Base-by-base conservation (phyloP, 2,113 vertebrate species). In the Malurus alboscapulatus region DNA sequence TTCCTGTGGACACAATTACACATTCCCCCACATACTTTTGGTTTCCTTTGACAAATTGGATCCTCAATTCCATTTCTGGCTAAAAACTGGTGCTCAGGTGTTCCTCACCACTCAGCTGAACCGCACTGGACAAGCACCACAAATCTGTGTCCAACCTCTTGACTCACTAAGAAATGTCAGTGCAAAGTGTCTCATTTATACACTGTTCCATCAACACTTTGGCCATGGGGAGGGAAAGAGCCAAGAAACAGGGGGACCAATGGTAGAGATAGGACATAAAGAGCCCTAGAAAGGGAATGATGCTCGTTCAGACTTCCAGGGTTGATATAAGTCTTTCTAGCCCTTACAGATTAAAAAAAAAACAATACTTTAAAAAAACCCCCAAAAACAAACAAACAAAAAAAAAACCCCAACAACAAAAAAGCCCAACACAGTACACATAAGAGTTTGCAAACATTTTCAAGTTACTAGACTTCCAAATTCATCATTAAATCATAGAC, bases 1-100 rank as follows among this genome's bases (percentile, higher is more conserved):
- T 25, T 67, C 19, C 10, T 38, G 1, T 17, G 30, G 47, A 38
- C 36, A 76, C 25, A 32, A 42, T 4, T 34, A 25, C 2, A 1
- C 12, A 50, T 84, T 25, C 18, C 20, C 14, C 18, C 3, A 11
- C 0, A 1, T 32, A 44, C 3, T 40, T 48, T 48, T 22, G 47
- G 47, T 21, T 48, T 48, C 47, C 47, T 48, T 22, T 22, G 38
- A 65, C 10, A 17, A 10, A 2, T 36, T 25, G 16, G 14, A 40
- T 30, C 10, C 47, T 50, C 32, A 11, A 7, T 42, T 73, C 25
- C 4, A 57, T 55, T 65, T 53, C 34, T 91, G 62, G 6, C 4
- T 71, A 30, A 22, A 55, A 22, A 4, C 30, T 73, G 51, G 10
- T 7, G 73, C 20, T 63, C 8, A 27, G 1, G 2, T 29, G 17